phyloP scores from a whole-genome alignment of 2,113 vertebrate genomes.

The Loxodonta africana region DNA sequence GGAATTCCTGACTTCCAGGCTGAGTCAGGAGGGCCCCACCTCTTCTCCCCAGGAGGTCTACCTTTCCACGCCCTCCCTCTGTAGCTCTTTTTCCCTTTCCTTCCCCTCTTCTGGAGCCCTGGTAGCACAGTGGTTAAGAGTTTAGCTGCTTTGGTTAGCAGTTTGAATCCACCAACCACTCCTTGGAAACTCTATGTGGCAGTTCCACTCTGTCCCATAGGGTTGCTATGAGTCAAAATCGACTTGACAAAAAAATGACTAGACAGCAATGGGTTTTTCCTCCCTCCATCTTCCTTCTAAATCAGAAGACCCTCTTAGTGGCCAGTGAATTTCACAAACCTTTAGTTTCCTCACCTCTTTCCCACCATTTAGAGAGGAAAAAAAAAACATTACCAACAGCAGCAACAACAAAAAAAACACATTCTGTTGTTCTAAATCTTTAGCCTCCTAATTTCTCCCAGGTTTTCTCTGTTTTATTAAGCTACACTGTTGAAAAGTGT shows the following conservation, averaged over 20 bases:
- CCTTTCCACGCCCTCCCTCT: conserved; percentile 44
- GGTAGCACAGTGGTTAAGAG: no score
- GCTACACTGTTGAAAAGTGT: not conserved
- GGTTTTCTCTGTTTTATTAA: not conserved
- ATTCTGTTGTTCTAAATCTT: not conserved
- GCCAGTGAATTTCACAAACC: not conserved
- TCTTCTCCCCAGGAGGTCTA: conserved; percentile 63
- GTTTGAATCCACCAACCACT: no score
- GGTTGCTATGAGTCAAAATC: no score
- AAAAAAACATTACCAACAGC: not conserved
- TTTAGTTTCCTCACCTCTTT: not conserved
- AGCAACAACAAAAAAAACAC: not conserved
- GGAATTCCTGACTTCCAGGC: conserved; percentile 70
- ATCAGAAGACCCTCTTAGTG: not conserved
- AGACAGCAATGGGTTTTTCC: no score
- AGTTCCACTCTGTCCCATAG: no score
- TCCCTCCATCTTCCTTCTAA: not conserved
- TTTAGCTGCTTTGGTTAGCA: no score
- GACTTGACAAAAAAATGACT: no score
- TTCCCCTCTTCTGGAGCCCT: not conserved
- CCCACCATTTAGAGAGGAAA: not conserved
- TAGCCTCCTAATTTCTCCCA: not conserved
- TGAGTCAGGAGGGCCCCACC: conserved; percentile 50
- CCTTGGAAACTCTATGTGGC: no score
- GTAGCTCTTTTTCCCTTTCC: not conserved